These are phyloP conservation scores for Corbicula japonica DNA, from an alignment of 2,888 invertebrate genomes.

Conservation along the genomic window DNA sequence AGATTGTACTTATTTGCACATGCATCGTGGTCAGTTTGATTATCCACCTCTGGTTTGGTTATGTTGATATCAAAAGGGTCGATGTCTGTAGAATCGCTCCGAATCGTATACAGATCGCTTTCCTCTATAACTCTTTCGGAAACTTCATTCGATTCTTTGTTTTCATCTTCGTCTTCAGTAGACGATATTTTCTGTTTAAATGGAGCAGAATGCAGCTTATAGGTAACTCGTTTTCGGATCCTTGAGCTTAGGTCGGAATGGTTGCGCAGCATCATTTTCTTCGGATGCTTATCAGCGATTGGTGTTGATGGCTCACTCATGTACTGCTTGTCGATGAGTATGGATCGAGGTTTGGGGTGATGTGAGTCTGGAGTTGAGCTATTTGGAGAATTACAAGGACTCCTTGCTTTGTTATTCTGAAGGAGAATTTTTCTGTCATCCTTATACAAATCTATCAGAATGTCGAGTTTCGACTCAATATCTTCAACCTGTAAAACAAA, in stretches of 20 bases:
- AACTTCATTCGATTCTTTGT: background rate
- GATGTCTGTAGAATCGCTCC: slow-evolving; percentile 11
- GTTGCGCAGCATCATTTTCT: slow-evolving; percentile 85
- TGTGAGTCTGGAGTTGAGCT: slow-evolving; percentile 19
- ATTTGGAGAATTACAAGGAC: background rate
- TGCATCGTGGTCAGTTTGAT: too few relatives aligned
- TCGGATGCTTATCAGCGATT: slow-evolving; percentile 70
- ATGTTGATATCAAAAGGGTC: slow-evolving; percentile 1
- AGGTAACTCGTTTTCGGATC: slow-evolving; percentile 94
- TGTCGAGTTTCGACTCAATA: slow-evolving; percentile 96
- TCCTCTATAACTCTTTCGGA: background rate
- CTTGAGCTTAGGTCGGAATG: slow-evolving; percentile 93
- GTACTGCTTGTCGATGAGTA: slow-evolving; percentile 91
- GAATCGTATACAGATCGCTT: slow-evolving; percentile 8
- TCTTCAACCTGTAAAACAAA: slow-evolving; percentile 92
- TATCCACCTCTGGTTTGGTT: too few relatives aligned
- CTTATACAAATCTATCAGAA: slow-evolving; percentile 95
- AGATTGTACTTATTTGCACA: background rate
- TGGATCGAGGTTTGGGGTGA: slow-evolving; percentile 88
- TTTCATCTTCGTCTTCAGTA: background rate
- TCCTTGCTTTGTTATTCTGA: slow-evolving; percentile 2
- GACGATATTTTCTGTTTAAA: background rate
- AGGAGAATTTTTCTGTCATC: slow-evolving; percentile 90
- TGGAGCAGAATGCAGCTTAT: slow-evolving; percentile 88
- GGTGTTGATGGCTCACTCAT: slow-evolving; percentile 93